Base-by-base conservation (phyloP, 2,888 invertebrate species). In the Theristus sp. region DNA sequence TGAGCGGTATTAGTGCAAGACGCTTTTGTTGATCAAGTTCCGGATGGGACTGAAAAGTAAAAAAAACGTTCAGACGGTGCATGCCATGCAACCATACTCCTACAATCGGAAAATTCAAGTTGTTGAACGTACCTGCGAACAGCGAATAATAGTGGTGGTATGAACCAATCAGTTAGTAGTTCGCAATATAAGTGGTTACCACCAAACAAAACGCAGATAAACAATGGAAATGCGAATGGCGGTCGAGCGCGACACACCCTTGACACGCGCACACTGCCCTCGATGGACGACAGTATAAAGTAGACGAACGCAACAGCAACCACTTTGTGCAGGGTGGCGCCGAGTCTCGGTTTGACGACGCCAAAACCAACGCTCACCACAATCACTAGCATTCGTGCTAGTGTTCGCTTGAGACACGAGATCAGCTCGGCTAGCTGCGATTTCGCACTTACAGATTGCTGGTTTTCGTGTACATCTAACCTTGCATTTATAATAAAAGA, bases 321-420 rank as follows among this genome's bases (percentile, higher is more conserved):
- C 29, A 93, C 87, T 67, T 88, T 83, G 74, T 89, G 89, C 58
- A 93, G 78, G 67, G 88, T 85, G 17, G 87, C 84, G 28, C 91
- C 91, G 47, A 93, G 78, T 25, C 91, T 82, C 0, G 91, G 91
- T 74, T 90, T 91, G 65, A 91, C 90, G 68, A 93, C 90, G 57
- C 93, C 93, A 78, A 90, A 93, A 57, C 93, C 93, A 57, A 93
- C 80, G 64, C 89, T 89, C 63, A 91, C 91, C 62, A 93, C 89
- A 62, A 94, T 86, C 65, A 93, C 89, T 60, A 94, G 79, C 85
- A 93, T 89, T 65, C 91, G 80, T 0, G 93, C 88, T 65, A 94
- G 79, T 0, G 90, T 87, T 59, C 91, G 78, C 77, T 94, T 94
- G 13, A 85, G 84, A 70, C 89, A 88, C 0, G 91, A 93, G 2